These are phyloP conservation scores for Tipula vernalis DNA, from an alignment of 2,888 invertebrate genomes.

Conservation along the genomic window DNA sequence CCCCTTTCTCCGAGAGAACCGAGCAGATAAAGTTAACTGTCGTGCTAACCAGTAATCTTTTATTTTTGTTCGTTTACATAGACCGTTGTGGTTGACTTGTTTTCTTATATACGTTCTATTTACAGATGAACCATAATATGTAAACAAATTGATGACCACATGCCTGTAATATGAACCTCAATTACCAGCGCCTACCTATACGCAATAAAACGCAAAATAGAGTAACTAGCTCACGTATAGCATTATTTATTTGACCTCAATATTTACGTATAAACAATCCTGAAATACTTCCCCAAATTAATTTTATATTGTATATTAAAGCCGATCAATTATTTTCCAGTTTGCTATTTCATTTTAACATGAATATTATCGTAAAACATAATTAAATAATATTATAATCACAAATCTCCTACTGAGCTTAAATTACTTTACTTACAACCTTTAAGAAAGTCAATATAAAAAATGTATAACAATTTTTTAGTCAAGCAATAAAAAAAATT, in stretches of 20 bases:
- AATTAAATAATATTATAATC: background rate
- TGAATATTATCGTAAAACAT: background rate
- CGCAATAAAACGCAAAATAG: no score
- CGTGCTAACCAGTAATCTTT: no score
- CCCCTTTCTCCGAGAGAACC: no score
- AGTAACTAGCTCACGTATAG: background rate
- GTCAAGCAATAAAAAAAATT: background rate
- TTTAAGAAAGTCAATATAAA: background rate
- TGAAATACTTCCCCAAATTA: background rate
- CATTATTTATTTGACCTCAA: background rate
- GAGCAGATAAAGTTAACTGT: no score
- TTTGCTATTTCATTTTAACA: background rate
- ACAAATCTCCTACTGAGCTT: background rate
- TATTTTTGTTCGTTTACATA: no score
- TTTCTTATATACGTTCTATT: no score
- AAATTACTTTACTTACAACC: background rate
- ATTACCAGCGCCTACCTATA: no score
- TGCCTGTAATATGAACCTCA: no score
- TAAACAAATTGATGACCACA: no score
- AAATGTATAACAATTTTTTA: background rate
- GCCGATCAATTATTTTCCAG: background rate
- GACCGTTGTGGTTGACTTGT: no score
- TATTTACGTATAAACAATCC: background rate
- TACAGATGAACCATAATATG: no score
- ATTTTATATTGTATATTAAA: background rate